phyloP scores from a whole-genome alignment of 2,797 vertebrate genomes.

The Phalloptychus januarius region DNA sequence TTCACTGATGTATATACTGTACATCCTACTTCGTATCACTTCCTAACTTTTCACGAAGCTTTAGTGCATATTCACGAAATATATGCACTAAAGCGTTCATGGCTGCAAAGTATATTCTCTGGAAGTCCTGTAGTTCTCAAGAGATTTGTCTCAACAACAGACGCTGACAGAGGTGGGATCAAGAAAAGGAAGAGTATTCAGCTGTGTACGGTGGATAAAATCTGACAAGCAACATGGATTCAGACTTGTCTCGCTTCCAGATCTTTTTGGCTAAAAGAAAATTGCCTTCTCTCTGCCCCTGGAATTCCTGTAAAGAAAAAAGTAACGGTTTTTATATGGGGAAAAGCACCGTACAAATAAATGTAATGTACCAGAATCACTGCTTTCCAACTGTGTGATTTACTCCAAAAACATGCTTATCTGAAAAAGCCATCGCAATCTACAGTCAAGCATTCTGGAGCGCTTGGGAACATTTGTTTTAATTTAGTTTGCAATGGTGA shows the following conservation, averaged over 20 bases:
- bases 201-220: constrained; percentile 63
- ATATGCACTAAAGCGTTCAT: constrained; percentile 25
- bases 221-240: constrained; percentile 74
- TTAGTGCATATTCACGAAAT: no score
- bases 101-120: constrained; percentile 24
- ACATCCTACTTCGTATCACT: background rate
- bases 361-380: constrained; percentile 45
- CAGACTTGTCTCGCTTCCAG: constrained; percentile 62
- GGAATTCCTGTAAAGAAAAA: constrained; percentile 45
- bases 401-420: constrained; percentile 68
- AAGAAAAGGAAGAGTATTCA: constrained; percentile 64
- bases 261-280: constrained; percentile 62
- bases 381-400: constrained; percentile 65
- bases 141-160: constrained; percentile 55
- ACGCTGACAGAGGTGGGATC: constrained; percentile 69
- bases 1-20: background rate
- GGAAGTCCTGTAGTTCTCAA: constrained; percentile 39
- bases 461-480: constrained; percentile 68
- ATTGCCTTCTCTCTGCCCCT: constrained; percentile 44
- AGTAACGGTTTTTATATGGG: constrained; percentile 44
- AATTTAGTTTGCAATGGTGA: constrained; percentile 58
- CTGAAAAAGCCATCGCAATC: constrained; percentile 54
- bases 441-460: constrained; percentile 48
- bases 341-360: constrained; percentile 58
- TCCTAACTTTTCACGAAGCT: background rate